A percentile compares a stretch with the other conserved stretches of the same genome.
phyloP scores from a whole-genome alignment of 2,797 vertebrate species.

The Hippoglossus hippoglossus region DNA sequence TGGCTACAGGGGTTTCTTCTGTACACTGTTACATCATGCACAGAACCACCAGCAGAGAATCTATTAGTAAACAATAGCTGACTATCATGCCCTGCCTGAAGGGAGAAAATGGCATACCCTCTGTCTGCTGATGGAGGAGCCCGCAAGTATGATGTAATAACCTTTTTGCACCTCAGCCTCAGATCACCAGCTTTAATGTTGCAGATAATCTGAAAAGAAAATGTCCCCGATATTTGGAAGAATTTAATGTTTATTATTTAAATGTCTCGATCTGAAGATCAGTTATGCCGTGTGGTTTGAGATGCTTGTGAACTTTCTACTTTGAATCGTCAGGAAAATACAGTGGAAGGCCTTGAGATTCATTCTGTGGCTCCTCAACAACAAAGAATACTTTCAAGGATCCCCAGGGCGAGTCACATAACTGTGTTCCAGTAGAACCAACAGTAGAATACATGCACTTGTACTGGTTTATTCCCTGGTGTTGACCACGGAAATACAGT shows the following conservation, averaged over 20 bases:
- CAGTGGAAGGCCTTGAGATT: not conserved
- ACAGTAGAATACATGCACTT: not conserved
- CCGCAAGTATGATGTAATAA: slow-evolving; percentile 11
- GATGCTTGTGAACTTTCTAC: not conserved
- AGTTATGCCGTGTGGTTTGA: not conserved
- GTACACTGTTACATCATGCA: slow-evolving; percentile 18
- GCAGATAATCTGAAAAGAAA: not conserved
- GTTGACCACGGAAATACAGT: not conserved
- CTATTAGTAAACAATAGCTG: slow-evolving; percentile 24
- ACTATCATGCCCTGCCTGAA: slow-evolving; percentile 20
- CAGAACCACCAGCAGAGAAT: slow-evolving; percentile 17
- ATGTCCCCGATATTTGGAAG: not conserved
- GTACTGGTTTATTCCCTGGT: not conserved
- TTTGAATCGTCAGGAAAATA: slow-evolving; percentile 6
- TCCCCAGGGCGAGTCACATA: not conserved
- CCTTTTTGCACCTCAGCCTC: too few relatives aligned
- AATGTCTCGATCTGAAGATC: not conserved
- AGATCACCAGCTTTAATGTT: not conserved
- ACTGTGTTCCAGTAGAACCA: not conserved
- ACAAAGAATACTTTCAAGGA: slow-evolving; percentile 3
- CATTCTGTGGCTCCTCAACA: slow-evolving; percentile 9
- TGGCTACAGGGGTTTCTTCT: slow-evolving; percentile 12
- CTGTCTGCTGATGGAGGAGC: slow-evolving; percentile 18
- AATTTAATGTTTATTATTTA: not conserved
- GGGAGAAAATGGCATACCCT: slow-evolving; percentile 5